These are phyloP conservation scores for Omphaloscelis lunosa DNA, from an alignment of 2,888 invertebrate genomes.

Conservation along the genomic window DNA sequence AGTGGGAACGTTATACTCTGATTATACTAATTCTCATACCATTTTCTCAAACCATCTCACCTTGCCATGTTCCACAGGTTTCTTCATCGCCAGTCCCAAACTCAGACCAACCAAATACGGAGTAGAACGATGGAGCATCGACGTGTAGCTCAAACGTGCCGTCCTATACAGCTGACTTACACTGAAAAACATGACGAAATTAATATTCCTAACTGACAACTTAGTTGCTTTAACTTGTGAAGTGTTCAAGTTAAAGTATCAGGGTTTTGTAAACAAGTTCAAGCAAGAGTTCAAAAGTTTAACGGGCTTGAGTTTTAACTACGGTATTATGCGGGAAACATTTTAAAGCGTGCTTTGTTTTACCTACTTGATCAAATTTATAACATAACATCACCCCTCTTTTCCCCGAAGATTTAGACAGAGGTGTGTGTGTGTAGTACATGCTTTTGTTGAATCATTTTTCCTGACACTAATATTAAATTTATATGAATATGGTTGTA, in stretches of 20 bases:
- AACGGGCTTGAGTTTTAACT: slow-evolving; percentile 52
- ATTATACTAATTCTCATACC: background rate
- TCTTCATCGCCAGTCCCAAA: slow-evolving; percentile 90
- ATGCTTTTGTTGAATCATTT: too few relatives aligned
- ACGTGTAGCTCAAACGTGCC: slow-evolving; percentile 92
- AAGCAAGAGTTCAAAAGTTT: slow-evolving; percentile 52
- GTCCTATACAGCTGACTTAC: slow-evolving; percentile 93
- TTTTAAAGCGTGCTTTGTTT: slow-evolving; percentile 27
- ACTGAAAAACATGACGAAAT: slow-evolving; percentile 81
- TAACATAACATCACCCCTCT: background rate
- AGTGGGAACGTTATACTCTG: background rate
- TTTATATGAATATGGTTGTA: too few relatives aligned
- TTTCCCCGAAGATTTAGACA: too few relatives aligned
- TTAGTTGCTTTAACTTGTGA: slow-evolving; percentile 55
- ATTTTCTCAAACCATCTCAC: slow-evolving; percentile 63
- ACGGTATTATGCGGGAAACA: slow-evolving; percentile 36
- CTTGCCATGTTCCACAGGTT: slow-evolving; percentile 81
- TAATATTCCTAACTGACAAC: slow-evolving; percentile 65
- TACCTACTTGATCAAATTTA: slow-evolving; percentile 15
- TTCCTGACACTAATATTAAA: too few relatives aligned
- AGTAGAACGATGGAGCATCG: slow-evolving; percentile 92
- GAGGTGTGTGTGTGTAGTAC: too few relatives aligned
- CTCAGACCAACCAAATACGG: slow-evolving; percentile 92
- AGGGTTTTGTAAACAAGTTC: slow-evolving; percentile 59
- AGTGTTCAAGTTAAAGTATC: slow-evolving; percentile 63